A percentile compares a stretch with the other conserved stretches of the same genome.
Conservation (phyloP, 64 coral and sea anemone species). For the Astreopora myriophthalma region DNA sequence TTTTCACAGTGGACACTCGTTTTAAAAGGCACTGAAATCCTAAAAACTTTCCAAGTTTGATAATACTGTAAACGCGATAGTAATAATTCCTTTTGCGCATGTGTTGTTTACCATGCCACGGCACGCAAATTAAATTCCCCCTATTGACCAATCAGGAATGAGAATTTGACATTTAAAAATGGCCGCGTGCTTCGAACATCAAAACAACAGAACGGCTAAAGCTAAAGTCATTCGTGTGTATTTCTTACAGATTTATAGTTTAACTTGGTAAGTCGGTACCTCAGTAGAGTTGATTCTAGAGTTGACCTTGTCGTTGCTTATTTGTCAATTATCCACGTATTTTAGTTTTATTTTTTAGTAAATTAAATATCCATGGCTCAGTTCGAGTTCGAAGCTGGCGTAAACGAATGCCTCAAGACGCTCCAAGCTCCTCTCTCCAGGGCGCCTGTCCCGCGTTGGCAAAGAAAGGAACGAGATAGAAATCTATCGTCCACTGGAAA, state of each 20-base stretch:
- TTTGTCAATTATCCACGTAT: neutral
- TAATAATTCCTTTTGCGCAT: no score
- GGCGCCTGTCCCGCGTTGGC: constrained; percentile 55
- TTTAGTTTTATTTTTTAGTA: neutral
- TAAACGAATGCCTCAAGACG: constrained; percentile 69
- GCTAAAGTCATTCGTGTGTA: no score
- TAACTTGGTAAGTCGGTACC: neutral
- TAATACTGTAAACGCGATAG: no score
- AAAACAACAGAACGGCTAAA: no score
- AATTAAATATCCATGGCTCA: constrained; percentile 36
- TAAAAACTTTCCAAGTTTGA: no score
- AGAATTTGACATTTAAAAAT: neutral
- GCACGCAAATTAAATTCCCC: no score
- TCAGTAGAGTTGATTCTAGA: neutral
- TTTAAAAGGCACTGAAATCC: no score
- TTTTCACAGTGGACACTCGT: no score
- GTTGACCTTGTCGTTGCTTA: neutral
- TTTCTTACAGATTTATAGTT: neutral
- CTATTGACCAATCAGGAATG: constrained; percentile 18
- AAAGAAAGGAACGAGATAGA: constrained; percentile 62
- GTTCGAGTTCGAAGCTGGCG: constrained; percentile 51
- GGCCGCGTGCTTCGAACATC: neutral
- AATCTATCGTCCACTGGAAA: neutral
- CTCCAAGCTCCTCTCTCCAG: constrained; percentile 56
- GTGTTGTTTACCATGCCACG: no score